A percentile compares a stretch with the other conserved stretches of the same genome.
These are phyloP conservation scores for Trissolcus brochymenae DNA, from an alignment of 2,888 invertebrate species.

Conservation along the genomic window DNA sequence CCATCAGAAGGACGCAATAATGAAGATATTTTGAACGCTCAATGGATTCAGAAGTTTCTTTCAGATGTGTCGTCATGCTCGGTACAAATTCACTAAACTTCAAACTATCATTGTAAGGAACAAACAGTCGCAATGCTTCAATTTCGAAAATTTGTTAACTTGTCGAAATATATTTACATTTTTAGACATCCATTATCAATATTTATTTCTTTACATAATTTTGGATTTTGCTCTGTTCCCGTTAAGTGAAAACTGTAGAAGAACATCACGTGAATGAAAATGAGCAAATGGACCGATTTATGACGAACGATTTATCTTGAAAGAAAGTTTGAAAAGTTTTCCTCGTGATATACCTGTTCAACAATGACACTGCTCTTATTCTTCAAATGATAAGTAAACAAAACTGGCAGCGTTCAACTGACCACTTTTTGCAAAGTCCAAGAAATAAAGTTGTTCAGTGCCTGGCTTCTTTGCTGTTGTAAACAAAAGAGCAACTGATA, in stretches of 20 bases:
- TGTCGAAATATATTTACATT: no score
- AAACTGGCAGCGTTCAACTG: constrained; percentile 58
- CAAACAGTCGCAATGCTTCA: constrained; percentile 5
- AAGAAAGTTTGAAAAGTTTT: constrained; percentile 59
- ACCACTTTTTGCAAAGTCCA: constrained; percentile 48
- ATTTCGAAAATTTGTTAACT: constrained; percentile 13
- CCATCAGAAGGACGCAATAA: constrained; percentile 48
- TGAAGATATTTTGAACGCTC: constrained; percentile 43
- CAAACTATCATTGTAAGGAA: constrained; percentile 1
- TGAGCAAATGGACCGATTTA: constrained; percentile 69
- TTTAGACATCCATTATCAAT: no score
- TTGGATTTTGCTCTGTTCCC: constrained; percentile 30
- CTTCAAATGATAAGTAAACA: constrained; percentile 70
- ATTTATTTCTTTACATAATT: no score
- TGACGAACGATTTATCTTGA: constrained; percentile 70
- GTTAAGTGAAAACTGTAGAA: constrained; percentile 28
- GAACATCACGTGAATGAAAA: constrained; percentile 59
- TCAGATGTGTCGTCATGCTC: constrained; percentile 7
- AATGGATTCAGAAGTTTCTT: constrained; percentile 29
- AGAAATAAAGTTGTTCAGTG: constrained; percentile 40
- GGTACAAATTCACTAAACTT: constrained; percentile 12
- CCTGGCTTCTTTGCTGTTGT: constrained; percentile 35
- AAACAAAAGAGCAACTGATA: constrained; percentile 39
- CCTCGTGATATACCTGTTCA: constrained; percentile 55
- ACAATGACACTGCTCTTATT: constrained; percentile 61